phyloP scores from a whole-genome alignment of 1,140 invertebrate genomes.

The Drosophila tani region DNA sequence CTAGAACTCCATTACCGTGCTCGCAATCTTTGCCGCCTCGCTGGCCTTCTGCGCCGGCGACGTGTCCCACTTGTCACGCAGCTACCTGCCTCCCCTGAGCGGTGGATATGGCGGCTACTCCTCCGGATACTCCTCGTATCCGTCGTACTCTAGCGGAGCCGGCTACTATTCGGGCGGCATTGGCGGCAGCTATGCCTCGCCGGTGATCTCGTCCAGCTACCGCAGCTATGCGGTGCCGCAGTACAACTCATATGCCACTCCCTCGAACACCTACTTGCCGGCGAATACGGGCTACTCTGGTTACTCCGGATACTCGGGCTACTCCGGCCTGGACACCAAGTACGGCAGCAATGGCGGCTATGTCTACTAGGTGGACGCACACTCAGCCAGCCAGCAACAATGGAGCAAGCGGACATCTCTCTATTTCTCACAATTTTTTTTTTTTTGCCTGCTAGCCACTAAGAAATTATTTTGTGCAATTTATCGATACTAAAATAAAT shows the following conservation, averaged over 20 bases:
- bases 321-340: constrained; percentile 68
- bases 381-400: constrained; percentile 5
- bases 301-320: constrained; percentile 35
- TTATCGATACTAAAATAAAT: constrained; percentile 24
- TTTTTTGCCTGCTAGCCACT: constrained; percentile 14
- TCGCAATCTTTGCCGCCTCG: constrained; percentile 42
- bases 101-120: constrained; percentile 34
- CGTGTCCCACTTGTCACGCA: constrained; percentile 67
- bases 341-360: constrained; percentile 77
- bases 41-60: constrained; percentile 57
- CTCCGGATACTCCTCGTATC: constrained; percentile 50
- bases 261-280: constrained; percentile 57
- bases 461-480: constrained; percentile 31
- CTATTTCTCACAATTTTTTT: background rate
- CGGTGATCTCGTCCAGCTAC: constrained; percentile 42
- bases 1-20: constrained; percentile 37
- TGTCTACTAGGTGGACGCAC: constrained; percentile 58
- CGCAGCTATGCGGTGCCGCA: constrained; percentile 62
- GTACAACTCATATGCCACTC: constrained; percentile 56
- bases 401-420: constrained; percentile 22
- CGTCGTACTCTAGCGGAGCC: constrained; percentile 51
- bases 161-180: constrained; percentile 41
- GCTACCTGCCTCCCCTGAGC: constrained; percentile 65
- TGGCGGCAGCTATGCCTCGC: constrained; percentile 28
- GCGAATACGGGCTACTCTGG: constrained; percentile 38